Conservation (phyloP, 1,140 invertebrate species). For the Caenorhabditis latens region DNA sequence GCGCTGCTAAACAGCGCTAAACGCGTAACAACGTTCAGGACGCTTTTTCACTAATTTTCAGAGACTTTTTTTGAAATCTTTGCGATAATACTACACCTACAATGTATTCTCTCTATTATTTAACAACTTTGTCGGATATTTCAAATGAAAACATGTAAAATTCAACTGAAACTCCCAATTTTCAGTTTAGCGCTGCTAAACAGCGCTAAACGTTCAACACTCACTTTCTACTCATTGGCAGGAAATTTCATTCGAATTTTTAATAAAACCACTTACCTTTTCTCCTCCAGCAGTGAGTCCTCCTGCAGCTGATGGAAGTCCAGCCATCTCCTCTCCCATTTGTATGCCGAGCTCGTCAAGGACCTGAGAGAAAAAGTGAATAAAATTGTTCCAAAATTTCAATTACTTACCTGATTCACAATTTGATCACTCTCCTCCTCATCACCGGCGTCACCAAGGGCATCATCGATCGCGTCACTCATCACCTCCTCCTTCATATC, state of each 20-base stretch:
- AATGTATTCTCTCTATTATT: too few species aligned
- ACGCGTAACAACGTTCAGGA: too few species aligned
- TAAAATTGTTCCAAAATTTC: neutral
- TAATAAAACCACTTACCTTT: neutral
- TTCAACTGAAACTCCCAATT: too few species aligned
- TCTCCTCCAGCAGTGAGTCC: slow-evolving; percentile 79
- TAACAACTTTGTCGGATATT: too few species aligned
- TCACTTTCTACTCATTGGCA: too few species aligned
- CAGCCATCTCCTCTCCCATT: slow-evolving; percentile 88
- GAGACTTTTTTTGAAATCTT: too few species aligned
- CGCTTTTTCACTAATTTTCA: too few species aligned
- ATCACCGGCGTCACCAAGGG: slow-evolving; percentile 97
- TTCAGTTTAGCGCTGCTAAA: too few species aligned
- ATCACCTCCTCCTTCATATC: slow-evolving; percentile 99
- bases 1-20: too few species aligned
- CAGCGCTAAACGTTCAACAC: too few species aligned
- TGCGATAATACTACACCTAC: too few species aligned
- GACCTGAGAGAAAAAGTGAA: slow-evolving; percentile 85
- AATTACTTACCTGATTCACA: slow-evolving; percentile 71
- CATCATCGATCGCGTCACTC: slow-evolving; percentile 99
- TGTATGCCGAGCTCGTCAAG: slow-evolving; percentile 96
- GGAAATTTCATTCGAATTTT: neutral
- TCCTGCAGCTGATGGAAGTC: slow-evolving; percentile 84
- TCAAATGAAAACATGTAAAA: too few species aligned
- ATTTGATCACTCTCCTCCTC: slow-evolving; percentile 88